These are phyloP conservation scores for Tiliacea citrago DNA, from an alignment of 2,888 invertebrate genomes.

Conservation along the genomic window DNA sequence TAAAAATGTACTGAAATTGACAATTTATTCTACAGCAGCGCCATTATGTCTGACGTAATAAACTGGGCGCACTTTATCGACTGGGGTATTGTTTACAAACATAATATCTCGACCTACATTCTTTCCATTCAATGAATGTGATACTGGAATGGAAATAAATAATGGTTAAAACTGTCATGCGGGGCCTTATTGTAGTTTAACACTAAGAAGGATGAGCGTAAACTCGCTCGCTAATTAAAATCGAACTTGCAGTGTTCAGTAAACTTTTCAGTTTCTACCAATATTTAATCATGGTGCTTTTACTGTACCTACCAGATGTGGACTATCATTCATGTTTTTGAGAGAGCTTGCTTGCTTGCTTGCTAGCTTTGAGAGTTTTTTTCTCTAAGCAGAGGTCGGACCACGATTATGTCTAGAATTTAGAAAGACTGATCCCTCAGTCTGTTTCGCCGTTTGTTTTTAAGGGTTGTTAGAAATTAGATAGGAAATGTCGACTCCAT, in stretches of 20 bases:
- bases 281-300: neutral
- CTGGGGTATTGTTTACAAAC: constrained; percentile 24
- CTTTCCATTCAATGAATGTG: constrained; percentile 7
- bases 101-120: constrained; percentile 17
- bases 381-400: neutral
- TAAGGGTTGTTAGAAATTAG: too few relatives aligned
- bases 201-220: neutral
- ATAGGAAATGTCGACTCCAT: too few relatives aligned
- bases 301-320: neutral
- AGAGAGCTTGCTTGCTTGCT: too few relatives aligned
- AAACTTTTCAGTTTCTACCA: neutral
- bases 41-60: neutral
- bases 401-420: neutral
- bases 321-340: neutral
- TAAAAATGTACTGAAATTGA: constrained; percentile 7
- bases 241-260: neutral
- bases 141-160: constrained; percentile 17
- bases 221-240: neutral
- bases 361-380: too few relatives aligned
- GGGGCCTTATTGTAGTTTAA: neutral
- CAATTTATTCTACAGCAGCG: neutral
- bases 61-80: neutral
- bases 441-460: neutral
- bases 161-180: constrained; percentile 10
- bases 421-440: neutral